These are phyloP conservation scores for Anhinga rufa DNA, from an alignment of 2,113 vertebrate genomes.

Conservation along the genomic window DNA sequence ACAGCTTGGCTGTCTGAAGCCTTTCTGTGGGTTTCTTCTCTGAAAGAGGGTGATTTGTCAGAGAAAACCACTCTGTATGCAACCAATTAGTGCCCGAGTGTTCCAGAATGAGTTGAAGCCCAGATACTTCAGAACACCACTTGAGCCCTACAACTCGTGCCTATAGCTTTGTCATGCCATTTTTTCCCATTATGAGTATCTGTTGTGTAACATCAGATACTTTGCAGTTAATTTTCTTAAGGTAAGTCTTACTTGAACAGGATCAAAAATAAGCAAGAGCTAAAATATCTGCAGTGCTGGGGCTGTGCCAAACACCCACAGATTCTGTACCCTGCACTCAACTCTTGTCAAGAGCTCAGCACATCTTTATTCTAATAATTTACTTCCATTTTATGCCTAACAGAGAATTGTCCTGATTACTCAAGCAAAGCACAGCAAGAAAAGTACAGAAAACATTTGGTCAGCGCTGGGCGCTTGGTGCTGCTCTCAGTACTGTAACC, in stretches of 20 bases:
- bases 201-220: constrained; percentile 34
- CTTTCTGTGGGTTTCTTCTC: neutral
- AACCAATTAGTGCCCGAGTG: neutral
- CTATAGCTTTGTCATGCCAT: neutral
- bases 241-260: constrained; percentile 46
- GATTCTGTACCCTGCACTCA: constrained; percentile 39
- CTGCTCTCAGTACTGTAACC: neutral
- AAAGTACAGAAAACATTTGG: neutral
- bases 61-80: neutral
- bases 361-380: constrained; percentile 56
- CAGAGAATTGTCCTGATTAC: constrained; percentile 41
- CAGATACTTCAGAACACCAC: neutral
- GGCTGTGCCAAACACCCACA: constrained; percentile 61
- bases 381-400: constrained; percentile 35
- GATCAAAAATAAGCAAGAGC: constrained; percentile 59
- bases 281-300: constrained; percentile 65
- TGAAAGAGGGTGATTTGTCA: neutral
- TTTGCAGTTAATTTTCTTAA: neutral
- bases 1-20: neutral
- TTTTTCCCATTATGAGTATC: neutral
- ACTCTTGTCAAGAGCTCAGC: constrained; percentile 55
- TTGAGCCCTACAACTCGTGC: neutral
- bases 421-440: constrained; percentile 25
- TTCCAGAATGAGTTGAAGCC: neutral
- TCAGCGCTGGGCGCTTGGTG: neutral